These are phyloP conservation scores for Eupithecia inturbata DNA, from an alignment of 2,888 invertebrate genomes.

Conservation along the genomic window DNA sequence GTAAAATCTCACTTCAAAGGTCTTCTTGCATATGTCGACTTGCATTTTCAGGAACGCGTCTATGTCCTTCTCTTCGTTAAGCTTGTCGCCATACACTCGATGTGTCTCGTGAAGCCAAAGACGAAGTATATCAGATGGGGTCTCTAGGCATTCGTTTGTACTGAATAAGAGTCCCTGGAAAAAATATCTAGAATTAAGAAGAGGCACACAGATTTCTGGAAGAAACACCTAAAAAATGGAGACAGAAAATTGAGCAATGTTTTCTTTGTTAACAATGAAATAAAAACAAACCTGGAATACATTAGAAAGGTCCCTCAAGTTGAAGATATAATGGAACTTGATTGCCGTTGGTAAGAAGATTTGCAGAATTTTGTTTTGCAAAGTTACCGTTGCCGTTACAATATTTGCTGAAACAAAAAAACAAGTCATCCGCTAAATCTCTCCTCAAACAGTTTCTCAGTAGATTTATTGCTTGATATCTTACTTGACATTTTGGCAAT, in stretches of 20 bases:
- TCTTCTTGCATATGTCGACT: slow-evolving; percentile 95
- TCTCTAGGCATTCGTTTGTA: slow-evolving; percentile 92
- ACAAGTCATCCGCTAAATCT: background rate
- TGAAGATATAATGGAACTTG: slow-evolving; percentile 98
- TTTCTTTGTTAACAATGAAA: background rate
- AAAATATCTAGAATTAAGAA: background rate
- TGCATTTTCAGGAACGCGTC: slow-evolving; percentile 95
- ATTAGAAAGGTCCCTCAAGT: slow-evolving; percentile 96
- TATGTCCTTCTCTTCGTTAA: slow-evolving; percentile 96
- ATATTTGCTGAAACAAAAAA: slow-evolving; percentile 81
- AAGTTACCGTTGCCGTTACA: slow-evolving; percentile 91
- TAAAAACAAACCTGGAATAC: slow-evolving; percentile 90
- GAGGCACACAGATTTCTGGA: background rate
- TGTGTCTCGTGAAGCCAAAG: slow-evolving; percentile 97
- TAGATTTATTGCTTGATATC: slow-evolving; percentile 32
- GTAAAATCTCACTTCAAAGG: slow-evolving; percentile 88
- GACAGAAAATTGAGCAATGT: background rate
- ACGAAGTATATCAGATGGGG: slow-evolving; percentile 92
- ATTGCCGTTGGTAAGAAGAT: slow-evolving; percentile 97
- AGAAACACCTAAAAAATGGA: background rate
- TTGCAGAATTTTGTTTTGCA: slow-evolving; percentile 94
- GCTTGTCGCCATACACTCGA: slow-evolving; percentile 96
- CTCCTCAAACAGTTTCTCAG: background rate
- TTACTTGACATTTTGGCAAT: slow-evolving; percentile 87
- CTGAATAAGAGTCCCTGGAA: slow-evolving; percentile 94